Evolutionary conservation across 2,888 invertebrate species (phyloP).

Genomic region (Callyntrura guangdongensis): DNA sequence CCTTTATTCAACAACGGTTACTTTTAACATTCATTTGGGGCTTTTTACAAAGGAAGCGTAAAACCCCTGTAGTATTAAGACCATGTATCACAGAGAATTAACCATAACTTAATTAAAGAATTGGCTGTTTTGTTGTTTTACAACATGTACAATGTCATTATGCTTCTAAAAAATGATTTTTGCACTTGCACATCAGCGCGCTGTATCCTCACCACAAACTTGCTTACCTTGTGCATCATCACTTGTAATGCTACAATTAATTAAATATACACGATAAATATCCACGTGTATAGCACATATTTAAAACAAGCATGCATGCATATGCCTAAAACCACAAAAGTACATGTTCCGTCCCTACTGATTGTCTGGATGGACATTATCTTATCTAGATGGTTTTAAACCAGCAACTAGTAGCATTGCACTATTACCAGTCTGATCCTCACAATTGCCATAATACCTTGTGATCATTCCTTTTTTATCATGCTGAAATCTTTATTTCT

Average conservation of each 20-base stretch:
- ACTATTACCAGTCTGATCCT: no score
- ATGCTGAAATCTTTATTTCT: neutral
- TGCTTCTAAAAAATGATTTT: slow-evolving; percentile 6
- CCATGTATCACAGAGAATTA: neutral
- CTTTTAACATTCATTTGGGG: no score
- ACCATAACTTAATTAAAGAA: neutral
- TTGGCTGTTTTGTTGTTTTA: neutral
- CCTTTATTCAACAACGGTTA: no score
- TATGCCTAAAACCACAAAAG: no score
- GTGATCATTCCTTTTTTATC: neutral
- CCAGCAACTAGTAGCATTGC: no score
- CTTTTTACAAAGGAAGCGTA: neutral
- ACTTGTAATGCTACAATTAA: no score
- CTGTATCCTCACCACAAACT: neutral
- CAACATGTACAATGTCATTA: neutral
- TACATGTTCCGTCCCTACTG: no score
- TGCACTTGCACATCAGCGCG: neutral
- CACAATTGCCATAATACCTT: no score
- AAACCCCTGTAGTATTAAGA: neutral
- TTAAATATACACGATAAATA: no score
- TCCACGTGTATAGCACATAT: neutral
- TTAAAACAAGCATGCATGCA: neutral
- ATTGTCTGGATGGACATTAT: no score
- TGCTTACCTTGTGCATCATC: neutral
- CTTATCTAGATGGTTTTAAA: no score